phyloP scores from a whole-genome alignment of 53 echinoderm and acorn worm species.

The Patiria pectinifera region DNA sequence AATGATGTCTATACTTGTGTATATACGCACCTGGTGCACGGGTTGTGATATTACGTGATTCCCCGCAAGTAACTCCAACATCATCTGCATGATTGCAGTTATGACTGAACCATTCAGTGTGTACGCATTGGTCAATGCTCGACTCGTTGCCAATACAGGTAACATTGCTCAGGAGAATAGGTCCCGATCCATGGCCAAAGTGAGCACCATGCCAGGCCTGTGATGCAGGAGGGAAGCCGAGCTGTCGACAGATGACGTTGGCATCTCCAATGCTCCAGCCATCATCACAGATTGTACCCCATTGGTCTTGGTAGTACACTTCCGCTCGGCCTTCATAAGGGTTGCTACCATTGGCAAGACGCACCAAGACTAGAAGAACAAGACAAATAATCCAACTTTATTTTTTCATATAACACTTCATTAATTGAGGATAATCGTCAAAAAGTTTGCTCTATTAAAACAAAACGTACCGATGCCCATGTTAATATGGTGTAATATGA shows the following conservation, averaged over 20 bases:
- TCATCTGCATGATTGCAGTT: background rate
- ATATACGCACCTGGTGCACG: background rate
- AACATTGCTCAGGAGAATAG: background rate
- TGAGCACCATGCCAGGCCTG: constrained; percentile 2
- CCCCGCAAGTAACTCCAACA: constrained; percentile 36
- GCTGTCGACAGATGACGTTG: constrained; percentile 7
- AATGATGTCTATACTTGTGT: background rate
- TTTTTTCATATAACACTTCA: too few relatives aligned
- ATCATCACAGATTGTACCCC: constrained; percentile 23
- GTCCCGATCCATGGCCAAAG: constrained; percentile 17
- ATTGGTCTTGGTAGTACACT: constrained; percentile 36
- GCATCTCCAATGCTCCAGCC: constrained; percentile 11
- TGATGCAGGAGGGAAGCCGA: constrained; percentile 17
- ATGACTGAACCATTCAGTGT: background rate
- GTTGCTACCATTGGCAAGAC: constrained; percentile 21
- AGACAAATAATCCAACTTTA: background rate
- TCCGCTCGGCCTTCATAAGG: constrained; percentile 30
- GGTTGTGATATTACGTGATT: background rate
- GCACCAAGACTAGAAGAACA: background rate
- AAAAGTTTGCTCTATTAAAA: too few relatives aligned
- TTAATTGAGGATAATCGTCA: too few relatives aligned
- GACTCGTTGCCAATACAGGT: constrained; percentile 9
- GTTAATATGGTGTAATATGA: too few relatives aligned
- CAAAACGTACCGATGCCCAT: too few relatives aligned
- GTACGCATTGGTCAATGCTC: background rate